phyloP scores from a whole-genome alignment of 2,797 vertebrate species.

The Eulemur coronatus region DNA sequence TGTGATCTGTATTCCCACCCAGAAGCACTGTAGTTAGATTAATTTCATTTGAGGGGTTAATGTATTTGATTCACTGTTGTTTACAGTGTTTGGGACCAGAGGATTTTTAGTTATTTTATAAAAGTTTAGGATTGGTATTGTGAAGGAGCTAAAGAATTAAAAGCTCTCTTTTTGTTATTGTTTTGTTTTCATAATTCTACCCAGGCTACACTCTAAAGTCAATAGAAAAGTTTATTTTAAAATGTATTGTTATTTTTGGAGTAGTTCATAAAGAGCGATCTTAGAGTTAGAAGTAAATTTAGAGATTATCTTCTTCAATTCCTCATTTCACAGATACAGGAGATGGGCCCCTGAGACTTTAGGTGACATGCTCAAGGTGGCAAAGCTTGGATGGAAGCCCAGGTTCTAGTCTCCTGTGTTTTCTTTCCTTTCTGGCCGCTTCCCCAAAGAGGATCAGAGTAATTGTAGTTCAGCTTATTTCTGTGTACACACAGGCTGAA shows the following conservation, averaged over 20 bases:
- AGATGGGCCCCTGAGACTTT: neutral
- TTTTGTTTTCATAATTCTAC: neutral
- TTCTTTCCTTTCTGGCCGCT: neutral
- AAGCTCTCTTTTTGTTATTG: constrained; percentile 22
- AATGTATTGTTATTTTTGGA: neutral
- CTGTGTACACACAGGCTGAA: neutral
- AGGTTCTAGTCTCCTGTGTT: neutral
- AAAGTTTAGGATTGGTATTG: neutral
- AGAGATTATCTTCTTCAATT: neutral
- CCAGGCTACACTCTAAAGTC: neutral
- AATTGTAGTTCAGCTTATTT: neutral
- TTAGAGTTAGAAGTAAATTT: neutral
- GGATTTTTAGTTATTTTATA: neutral
- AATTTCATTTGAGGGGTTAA: neutral
- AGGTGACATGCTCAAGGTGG: neutral
- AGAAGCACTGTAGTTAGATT: neutral
- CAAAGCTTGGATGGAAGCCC: neutral
- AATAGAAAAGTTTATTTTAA: neutral
- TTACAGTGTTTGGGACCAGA: neutral
- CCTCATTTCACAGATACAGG: neutral
- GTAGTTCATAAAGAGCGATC: neutral
- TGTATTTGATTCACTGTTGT: constrained; percentile 19
- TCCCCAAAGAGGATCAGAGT: neutral
- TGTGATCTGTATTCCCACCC: neutral
- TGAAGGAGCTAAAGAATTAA: constrained; percentile 45